Base-by-base conservation (phyloP, 1,140 invertebrate genomes). In the Saccostrea cuccullata region DNA sequence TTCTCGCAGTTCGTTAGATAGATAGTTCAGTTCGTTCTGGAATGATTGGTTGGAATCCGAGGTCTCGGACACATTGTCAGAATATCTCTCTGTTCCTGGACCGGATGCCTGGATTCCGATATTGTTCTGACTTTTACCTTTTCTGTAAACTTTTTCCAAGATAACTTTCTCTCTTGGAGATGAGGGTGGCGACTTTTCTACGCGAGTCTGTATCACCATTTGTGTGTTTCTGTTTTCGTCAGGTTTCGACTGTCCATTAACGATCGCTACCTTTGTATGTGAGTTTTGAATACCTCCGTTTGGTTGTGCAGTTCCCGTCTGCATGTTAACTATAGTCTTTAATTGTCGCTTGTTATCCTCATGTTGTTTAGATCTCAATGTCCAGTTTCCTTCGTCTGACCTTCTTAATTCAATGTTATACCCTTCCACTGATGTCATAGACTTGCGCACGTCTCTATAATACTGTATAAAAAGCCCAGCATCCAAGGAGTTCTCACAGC, bases 351-450 rank as follows among this genome's bases (percentile, higher is more conserved):
- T 90, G 55, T 90, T 88, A 26, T 90, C 89, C 13, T 86, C 83
- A 4, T 85, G 73, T 55, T 55, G 90, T 60, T 91, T 87, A 9
- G 90, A 89, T 11, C 92, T 88, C 15, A 93, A 86, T 0, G 92
- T 93, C 91, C 92, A 93, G 85, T 93, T 93, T 36, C 90, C 91
- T 83, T 90, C 91, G 4, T 91, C 89, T 17, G 86, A 67, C 55
- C 88, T 84, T 84, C 85, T 88, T 0, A 92, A 58, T 88, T 91
- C 91, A 8, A 92, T 88, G 85, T 92, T 90, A 55, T 87, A 88
- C 12, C 85, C 70, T 11, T 88, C 73, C 8, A 83, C 87, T 26
- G 26, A 23, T 67, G 70, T 73, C 9, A 82, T 30, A 55, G 55
- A 47, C 58, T 55, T 85, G 58, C 87, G 47, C 12, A 90, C 83